Conservation (phyloP, 2,797 vertebrate genomes). For the Fratercula arctica region DNA sequence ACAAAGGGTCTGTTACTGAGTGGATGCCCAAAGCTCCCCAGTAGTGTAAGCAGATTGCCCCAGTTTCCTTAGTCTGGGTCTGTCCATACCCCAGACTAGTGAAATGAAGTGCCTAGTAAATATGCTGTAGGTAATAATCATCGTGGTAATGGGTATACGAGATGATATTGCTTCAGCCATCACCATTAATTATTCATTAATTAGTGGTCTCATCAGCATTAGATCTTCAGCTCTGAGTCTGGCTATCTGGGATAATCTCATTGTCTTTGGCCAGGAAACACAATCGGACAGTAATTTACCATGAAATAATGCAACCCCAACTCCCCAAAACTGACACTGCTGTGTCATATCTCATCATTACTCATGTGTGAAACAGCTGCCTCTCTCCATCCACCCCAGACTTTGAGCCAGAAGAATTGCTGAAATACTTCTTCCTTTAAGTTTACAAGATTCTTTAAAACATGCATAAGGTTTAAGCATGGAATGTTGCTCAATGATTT, state of each 20-base stretch:
- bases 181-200: not conserved
- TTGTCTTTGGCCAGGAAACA: not conserved
- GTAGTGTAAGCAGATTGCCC: not conserved
- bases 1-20: not conserved
- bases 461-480: not conserved
- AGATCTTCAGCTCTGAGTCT: not conserved
- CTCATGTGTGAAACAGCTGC: not conserved
- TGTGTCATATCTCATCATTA: not conserved
- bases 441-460: not conserved
- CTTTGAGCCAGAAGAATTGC: not conserved
- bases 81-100: not conserved
- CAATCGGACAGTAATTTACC: not conserved
- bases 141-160: not conserved
- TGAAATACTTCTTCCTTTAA: not conserved
- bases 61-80: not conserved
- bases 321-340: not conserved
- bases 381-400: not conserved
- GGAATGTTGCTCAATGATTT: not conserved
- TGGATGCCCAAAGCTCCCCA: not conserved
- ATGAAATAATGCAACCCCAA: not conserved
- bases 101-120: not conserved
- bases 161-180: not conserved
- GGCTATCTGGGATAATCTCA: not conserved
- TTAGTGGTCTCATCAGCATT: not conserved
- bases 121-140: not conserved